Evolutionary conservation across 2,888 invertebrate species (phyloP).

Genomic region (Brenthis ino): DNA sequence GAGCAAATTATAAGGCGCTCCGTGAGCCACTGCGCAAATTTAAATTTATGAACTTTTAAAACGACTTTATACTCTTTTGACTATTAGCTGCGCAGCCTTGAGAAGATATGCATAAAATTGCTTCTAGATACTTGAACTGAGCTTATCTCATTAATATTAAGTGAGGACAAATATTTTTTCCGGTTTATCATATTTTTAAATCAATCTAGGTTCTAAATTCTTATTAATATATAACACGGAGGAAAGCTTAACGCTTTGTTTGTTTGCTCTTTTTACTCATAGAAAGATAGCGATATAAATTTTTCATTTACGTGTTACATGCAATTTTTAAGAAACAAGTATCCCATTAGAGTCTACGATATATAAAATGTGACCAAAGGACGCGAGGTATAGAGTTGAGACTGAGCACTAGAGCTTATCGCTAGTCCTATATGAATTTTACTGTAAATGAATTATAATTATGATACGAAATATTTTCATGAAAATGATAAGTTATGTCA

Average conservation of each 20-base stretch:
- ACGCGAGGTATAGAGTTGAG: too few species aligned
- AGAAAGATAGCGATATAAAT: too few species aligned
- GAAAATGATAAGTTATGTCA: not conserved
- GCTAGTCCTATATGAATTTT: too few species aligned
- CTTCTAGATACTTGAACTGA: slow-evolving; percentile 12
- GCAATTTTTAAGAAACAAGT: too few species aligned
- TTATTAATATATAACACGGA: too few species aligned
- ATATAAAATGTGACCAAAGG: too few species aligned
- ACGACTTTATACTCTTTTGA: slow-evolving; percentile 51
- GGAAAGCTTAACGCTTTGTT: too few species aligned
- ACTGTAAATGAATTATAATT: too few species aligned
- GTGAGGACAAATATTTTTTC: slow-evolving; percentile 9
- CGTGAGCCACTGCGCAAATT: slow-evolving; percentile 54
- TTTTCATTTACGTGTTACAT: too few species aligned
- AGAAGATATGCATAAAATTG: slow-evolving; percentile 22
- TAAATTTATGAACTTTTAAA: slow-evolving; percentile 64
- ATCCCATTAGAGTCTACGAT: too few species aligned
- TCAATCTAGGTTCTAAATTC: not conserved
- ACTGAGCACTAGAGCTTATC: too few species aligned
- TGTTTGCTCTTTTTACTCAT: too few species aligned
- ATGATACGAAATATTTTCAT: not conserved
- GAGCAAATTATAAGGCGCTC: slow-evolving; percentile 61
- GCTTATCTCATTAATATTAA: slow-evolving; percentile 21
- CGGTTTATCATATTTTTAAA: slow-evolving; percentile 1
- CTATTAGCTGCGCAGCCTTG: slow-evolving; percentile 48